These are phyloP conservation scores for Solenodon paradoxus DNA, from an alignment of 2,113 vertebrate species.

Conservation along the genomic window DNA sequence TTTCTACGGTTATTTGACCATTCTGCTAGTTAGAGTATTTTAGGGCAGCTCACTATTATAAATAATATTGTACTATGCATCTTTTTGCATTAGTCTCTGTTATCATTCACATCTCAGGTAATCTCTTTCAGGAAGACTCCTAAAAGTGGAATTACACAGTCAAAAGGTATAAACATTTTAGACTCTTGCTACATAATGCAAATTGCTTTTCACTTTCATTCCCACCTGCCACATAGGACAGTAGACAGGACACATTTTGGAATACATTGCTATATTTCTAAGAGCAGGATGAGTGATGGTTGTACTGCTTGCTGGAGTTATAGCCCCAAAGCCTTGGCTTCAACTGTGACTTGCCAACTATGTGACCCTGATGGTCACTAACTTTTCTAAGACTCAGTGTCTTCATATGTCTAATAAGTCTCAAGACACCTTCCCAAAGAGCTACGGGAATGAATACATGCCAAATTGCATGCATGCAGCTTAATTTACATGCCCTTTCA, in stretches of 20 bases:
- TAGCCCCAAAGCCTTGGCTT: not conserved
- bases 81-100: slow-evolving; percentile 21
- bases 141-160: slow-evolving; percentile 23
- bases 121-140: slow-evolving; percentile 21
- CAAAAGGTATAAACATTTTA: slow-evolving; percentile 3
- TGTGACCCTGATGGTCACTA: not conserved
- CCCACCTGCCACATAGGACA: not conserved
- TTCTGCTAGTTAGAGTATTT: not conserved
- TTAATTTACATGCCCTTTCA: not conserved
- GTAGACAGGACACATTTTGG: not conserved
- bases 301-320: not conserved
- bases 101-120: not conserved
- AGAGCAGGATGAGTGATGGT: not conserved
- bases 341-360: slow-evolving; percentile 19
- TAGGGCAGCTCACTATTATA: not conserved
- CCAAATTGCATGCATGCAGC: not conserved
- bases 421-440: slow-evolving; percentile 9
- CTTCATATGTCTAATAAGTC: not conserved
- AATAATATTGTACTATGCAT: not conserved
- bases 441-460: not conserved
- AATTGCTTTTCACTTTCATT: slow-evolving; percentile 5
- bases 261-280: slow-evolving; percentile 9
- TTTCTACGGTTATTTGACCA: not conserved
- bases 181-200: not conserved
- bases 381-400: not conserved